Base-by-base conservation (phyloP, 92 coral and sea anemone species). In the Isaurus tuberculatus region DNA sequence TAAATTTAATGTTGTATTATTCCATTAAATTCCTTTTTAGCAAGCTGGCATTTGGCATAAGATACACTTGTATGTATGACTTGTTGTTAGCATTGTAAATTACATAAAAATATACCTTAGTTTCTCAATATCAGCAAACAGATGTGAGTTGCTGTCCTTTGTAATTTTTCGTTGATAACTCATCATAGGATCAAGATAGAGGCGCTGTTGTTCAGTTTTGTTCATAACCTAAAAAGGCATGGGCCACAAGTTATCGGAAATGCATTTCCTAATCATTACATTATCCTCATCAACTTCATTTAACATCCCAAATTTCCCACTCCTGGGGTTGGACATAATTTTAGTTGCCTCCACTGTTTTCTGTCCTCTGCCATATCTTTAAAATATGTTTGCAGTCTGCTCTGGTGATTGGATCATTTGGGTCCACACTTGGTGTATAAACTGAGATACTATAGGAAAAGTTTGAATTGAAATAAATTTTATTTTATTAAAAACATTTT, bases 101-200 rank as follows among this genome's bases (percentile, higher is more conserved):
- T 31, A 46, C 55, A 7, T 64, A 19, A 26, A 64, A 64, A 64
- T 31, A 28, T 64, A 65, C 70, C 70, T 65, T 65, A 29, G 70
- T 29, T 30, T 65, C 34, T 28, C 40, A 65, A 22, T 17, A 65
- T 28, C 66, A 22, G 66, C 66, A 23, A 60, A 60, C 28, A 60
- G 66, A 60, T 60, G 66, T 60, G 66, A 4, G 66, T 60, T 60
- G 66, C 66, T 60, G 7, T 60, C 66, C 31, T 60, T 60, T 60
- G 66, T 60, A 22, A 60, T 60, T 60, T 60, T 22, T 26, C 31
- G 28, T 60, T 22, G 66, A 60, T 60, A 22, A 60, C 66, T 60
- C 1, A 22, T 60, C 66, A 60, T 60, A 26, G 66, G 66, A 60
- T 60, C 66, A 60, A 60, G 66, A 60, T 60, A 60, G 66, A 60